Conservation (phyloP, 1,140 invertebrate species). For the Euura lappo region DNA sequence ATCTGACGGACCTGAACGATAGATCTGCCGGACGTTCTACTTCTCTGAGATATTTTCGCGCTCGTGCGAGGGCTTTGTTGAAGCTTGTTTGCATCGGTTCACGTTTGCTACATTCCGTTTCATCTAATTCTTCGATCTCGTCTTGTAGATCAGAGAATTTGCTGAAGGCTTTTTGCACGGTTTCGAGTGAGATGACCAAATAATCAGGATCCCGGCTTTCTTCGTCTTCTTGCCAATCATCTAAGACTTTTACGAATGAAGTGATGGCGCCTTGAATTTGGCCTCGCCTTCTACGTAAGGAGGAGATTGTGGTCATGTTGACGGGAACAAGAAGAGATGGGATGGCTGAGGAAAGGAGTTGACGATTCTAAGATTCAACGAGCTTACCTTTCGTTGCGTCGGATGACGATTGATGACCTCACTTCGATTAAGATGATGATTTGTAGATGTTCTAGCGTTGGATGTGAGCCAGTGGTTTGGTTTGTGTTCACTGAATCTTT, state of each 20-base stretch:
- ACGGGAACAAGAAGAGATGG: not conserved
- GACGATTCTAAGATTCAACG: not conserved
- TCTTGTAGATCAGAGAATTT: conserved; percentile 12
- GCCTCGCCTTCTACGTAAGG: conserved; percentile 3
- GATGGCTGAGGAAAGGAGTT: not conserved
- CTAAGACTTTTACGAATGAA: not conserved
- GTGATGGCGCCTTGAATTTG: conserved; percentile 15
- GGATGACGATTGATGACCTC: too few species aligned
- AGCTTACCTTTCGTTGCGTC: not conserved
- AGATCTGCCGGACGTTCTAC: too few species aligned
- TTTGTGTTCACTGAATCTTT: too few species aligned
- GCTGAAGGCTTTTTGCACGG: not conserved
- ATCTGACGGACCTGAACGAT: too few species aligned
- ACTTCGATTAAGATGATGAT: too few species aligned
- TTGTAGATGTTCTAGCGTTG: too few species aligned
- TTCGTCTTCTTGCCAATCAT: conserved; percentile 8
- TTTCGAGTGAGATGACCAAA: not conserved
- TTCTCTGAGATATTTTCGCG: too few species aligned
- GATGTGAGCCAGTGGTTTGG: too few species aligned
- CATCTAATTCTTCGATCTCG: conserved; percentile 10
- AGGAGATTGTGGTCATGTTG: too few species aligned
- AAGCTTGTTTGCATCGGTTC: not conserved
- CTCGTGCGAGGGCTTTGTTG: too few species aligned
- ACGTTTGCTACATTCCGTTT: conserved; percentile 9
- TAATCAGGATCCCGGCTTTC: not conserved